Evolutionary conservation across 2,113 vertebrate genomes (phyloP).

Genomic region (Hippopotamus amphibius): DNA sequence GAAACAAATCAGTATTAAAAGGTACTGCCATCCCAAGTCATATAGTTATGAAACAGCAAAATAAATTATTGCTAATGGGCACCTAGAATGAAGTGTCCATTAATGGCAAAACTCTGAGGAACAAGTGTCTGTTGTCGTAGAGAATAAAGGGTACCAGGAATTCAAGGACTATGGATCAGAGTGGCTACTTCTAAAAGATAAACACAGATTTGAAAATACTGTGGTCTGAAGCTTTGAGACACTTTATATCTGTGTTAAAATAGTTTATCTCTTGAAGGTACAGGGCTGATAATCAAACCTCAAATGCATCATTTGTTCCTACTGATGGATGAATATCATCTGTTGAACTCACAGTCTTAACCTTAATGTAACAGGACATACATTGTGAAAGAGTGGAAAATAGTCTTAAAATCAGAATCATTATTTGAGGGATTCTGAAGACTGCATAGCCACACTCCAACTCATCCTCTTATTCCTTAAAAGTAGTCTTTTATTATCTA

Average conservation of each 20-base stretch:
- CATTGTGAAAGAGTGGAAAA: not conserved
- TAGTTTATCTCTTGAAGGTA: not conserved
- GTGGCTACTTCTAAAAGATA: not conserved
- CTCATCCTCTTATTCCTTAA: not conserved
- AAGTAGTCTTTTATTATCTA: not conserved
- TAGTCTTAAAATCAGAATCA: not conserved
- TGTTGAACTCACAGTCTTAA: not conserved
- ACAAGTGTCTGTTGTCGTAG: not conserved
- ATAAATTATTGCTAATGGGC: not conserved
- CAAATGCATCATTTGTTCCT: not conserved
- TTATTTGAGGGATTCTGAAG: not conserved
- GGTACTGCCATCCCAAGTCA: not conserved
- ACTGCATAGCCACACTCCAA: not conserved
- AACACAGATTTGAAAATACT: not conserved
- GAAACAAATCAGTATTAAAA: slow-evolving; percentile 26
- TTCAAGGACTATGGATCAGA: not conserved
- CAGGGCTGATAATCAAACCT: not conserved
- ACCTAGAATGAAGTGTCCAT: not conserved
- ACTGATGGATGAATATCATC: not conserved
- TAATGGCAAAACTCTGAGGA: not conserved
- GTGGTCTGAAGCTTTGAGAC: not conserved
- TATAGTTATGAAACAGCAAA: slow-evolving; percentile 12
- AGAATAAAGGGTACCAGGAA: not conserved
- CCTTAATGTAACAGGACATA: not conserved
- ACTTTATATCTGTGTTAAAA: not conserved